Evolutionary conservation across 2,888 invertebrate species (phyloP).

Genomic region (Azorinus chamasolen): DNA sequence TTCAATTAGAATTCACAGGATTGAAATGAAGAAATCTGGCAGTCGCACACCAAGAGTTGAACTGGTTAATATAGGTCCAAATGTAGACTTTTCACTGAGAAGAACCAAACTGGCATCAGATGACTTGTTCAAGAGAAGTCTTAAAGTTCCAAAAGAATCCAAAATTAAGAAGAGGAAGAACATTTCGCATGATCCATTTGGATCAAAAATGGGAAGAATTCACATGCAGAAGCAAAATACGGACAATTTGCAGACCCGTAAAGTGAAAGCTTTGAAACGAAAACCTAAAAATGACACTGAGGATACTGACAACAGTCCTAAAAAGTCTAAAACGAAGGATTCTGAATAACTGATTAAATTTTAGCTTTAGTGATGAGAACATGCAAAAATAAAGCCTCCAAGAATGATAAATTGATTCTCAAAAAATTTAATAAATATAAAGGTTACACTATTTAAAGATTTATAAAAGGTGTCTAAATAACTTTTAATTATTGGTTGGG

Average conservation of each 20-base stretch:
- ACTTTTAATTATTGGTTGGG: no score
- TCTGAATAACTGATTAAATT: no score
- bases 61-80: conserved; percentile 97
- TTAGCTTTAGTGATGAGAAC: no score
- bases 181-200: conserved; percentile 94
- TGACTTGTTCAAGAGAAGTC: conserved; percentile 89
- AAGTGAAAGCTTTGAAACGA: conserved; percentile 83
- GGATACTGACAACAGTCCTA: no score
- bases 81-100: conserved; percentile 94
- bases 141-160: conserved; percentile 82
- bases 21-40: conserved; percentile 96
- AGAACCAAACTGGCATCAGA: conserved; percentile 96
- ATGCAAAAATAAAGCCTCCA: no score
- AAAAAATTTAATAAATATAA: no score
- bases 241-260: conserved; percentile 92
- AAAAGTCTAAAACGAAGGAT: no score
- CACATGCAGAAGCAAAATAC: conserved; percentile 97
- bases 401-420: no score
- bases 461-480: no score
- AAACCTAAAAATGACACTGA: background rate
- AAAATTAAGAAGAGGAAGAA: conserved; percentile 94
- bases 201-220: conserved; percentile 95
- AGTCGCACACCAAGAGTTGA: conserved; percentile 95
- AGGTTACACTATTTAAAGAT: no score
- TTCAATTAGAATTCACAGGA: conserved; percentile 91